phyloP scores from a whole-genome alignment of 2,113 vertebrate genomes.

The Xenus cinereus region DNA sequence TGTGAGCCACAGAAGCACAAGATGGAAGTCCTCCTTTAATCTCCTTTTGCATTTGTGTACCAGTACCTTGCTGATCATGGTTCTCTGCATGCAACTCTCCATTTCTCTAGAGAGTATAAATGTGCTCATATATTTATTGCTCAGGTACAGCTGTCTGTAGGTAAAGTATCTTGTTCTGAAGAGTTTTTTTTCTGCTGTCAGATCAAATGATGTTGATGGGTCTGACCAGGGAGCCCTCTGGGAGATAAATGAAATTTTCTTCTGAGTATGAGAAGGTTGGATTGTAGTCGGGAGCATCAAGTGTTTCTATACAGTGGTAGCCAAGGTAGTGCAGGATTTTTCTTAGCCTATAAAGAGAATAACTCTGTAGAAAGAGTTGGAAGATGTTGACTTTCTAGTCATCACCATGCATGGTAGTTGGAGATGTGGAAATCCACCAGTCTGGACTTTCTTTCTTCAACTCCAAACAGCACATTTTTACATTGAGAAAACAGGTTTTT shows the following conservation, averaged over 20 bases:
- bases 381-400: neutral
- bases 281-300: neutral
- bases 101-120: neutral
- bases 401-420: neutral
- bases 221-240: neutral
- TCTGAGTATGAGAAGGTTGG: neutral
- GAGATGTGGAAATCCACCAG: neutral
- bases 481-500: neutral
- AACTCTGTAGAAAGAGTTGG: neutral
- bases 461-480: neutral
- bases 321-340: neutral
- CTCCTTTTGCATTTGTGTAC: neutral
- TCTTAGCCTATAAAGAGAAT: neutral
- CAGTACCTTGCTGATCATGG: too few species aligned
- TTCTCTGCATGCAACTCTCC: neutral
- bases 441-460: neutral
- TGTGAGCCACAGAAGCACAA: neutral
- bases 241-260: neutral
- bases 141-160: neutral
- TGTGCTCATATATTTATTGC: neutral
- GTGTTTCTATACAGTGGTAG: neutral
- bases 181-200: slow-evolving; percentile 4
- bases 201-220: neutral
- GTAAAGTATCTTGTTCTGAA: neutral
- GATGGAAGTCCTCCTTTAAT: neutral